These are phyloP conservation scores for Esox lucius DNA, from an alignment of 2,797 vertebrate species.

Conservation along the genomic window DNA sequence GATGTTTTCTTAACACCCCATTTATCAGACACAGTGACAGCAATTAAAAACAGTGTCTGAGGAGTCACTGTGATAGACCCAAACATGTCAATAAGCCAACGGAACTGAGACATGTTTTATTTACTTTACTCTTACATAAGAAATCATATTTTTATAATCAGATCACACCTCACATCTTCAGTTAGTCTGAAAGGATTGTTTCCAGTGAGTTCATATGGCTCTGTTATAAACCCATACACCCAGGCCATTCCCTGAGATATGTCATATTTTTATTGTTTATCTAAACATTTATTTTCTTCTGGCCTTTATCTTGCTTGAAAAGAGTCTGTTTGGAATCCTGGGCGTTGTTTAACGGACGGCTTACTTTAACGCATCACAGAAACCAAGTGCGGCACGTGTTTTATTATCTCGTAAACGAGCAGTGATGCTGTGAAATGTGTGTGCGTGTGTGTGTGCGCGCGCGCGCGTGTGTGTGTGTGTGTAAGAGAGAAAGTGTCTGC, in stretches of 20 bases:
- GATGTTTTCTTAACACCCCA: conserved; percentile 71
- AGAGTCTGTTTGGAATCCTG: conserved; percentile 64
- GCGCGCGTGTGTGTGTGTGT: conserved; percentile 34
- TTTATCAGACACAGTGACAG: conserved; percentile 72
- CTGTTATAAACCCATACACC: conserved; percentile 4
- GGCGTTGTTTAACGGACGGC: conserved; percentile 75
- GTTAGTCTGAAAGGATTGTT: conserved; percentile 6
- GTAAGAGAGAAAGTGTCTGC: conserved; percentile 40
- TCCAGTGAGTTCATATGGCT: conserved; percentile 13
- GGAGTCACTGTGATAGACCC: conserved; percentile 57
- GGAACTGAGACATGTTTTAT: conserved; percentile 22
- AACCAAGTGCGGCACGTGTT: conserved; percentile 75
- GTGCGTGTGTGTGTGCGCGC: conserved; percentile 53
- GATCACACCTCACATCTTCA: conserved; percentile 45
- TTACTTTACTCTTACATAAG: conserved; percentile 33
- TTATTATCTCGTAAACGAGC: conserved; percentile 81
- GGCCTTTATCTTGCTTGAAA: conserved; percentile 55
- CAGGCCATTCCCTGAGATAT: conserved; percentile 21
- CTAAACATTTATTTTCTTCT: conserved; percentile 53
- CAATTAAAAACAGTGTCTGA: conserved; percentile 72
- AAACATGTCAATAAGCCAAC: conserved; percentile 56
- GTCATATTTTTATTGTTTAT: conserved; percentile 26
- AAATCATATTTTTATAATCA: conserved; percentile 38
- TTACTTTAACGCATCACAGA: conserved; percentile 77
- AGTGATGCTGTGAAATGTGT: conserved; percentile 79